These are phyloP conservation scores for Syngnathus scovelli DNA, from an alignment of 2,113 vertebrate genomes.

Conservation along the genomic window DNA sequence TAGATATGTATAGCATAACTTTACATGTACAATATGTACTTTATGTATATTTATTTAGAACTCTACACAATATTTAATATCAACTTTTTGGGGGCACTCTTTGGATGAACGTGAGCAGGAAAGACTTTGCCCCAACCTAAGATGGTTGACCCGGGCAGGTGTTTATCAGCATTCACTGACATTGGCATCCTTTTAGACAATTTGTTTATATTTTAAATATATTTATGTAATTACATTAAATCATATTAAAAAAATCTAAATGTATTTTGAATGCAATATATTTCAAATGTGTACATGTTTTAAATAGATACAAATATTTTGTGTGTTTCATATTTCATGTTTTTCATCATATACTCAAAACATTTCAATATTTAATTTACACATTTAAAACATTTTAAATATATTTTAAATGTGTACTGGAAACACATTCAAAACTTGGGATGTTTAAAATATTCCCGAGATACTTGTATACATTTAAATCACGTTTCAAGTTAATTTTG, in stretches of 20 bases:
- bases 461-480: too few species aligned
- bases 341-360: too few species aligned
- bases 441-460: too few species aligned
- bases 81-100: slow-evolving; percentile 42
- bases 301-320: not conserved
- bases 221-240: not conserved
- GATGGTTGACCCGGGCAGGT: not conserved
- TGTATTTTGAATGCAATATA: too few species aligned
- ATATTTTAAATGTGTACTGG: too few species aligned
- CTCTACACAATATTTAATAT: slow-evolving; percentile 48
- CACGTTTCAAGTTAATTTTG: too few species aligned
- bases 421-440: too few species aligned
- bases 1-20: slow-evolving; percentile 14
- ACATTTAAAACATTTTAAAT: not conserved
- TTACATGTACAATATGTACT: slow-evolving; percentile 9
- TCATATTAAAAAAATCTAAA: too few species aligned
- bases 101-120: slow-evolving; percentile 28
- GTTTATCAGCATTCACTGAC: slow-evolving; percentile 13
- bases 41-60: not conserved
- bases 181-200: slow-evolving; percentile 31
- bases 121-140: slow-evolving; percentile 13
- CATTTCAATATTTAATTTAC: not conserved
- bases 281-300: not conserved
- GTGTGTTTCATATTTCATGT: too few species aligned
- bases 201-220: slow-evolving; percentile 27